These are phyloP conservation scores for Sebastes glaucus DNA, from an alignment of 2,797 vertebrate species.

Conservation along the genomic window DNA sequence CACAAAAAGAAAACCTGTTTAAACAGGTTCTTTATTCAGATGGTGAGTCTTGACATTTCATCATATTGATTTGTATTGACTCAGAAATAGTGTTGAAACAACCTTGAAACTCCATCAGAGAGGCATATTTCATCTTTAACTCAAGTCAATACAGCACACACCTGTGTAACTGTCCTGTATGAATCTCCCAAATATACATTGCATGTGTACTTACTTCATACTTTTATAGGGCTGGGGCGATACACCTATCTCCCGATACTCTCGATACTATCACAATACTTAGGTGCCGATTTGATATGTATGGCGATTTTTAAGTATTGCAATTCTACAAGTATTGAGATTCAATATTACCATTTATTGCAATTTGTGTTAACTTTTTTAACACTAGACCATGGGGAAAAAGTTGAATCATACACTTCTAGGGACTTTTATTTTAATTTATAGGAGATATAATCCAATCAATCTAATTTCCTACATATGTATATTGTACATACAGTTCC, in stretches of 20 bases:
- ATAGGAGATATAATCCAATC: too few species aligned
- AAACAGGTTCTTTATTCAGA: neutral
- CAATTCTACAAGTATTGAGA: fast-evolving
- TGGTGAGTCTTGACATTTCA: neutral
- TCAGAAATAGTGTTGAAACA: neutral
- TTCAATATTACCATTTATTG: too few species aligned
- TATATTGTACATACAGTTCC: too few species aligned
- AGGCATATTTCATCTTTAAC: neutral
- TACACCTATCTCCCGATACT: too few species aligned
- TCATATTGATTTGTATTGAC: conserved; percentile 17
- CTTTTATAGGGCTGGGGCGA: neutral
- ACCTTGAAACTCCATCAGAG: neutral
- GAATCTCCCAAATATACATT: neutral
- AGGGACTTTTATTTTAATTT: too few species aligned
- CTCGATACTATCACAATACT: too few species aligned
- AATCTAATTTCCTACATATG: too few species aligned
- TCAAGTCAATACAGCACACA: neutral
- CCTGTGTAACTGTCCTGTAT: neutral
- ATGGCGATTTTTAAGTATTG: too few species aligned
- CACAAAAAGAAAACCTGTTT: neutral
- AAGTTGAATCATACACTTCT: too few species aligned
- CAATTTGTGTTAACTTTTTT: too few species aligned
- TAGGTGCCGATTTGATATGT: fast-evolving
- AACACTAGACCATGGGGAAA: too few species aligned
- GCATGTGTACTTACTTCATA: neutral